Conservation (phyloP, 92 coral and sea anemone genomes). For the Galaxea fascicularis region DNA sequence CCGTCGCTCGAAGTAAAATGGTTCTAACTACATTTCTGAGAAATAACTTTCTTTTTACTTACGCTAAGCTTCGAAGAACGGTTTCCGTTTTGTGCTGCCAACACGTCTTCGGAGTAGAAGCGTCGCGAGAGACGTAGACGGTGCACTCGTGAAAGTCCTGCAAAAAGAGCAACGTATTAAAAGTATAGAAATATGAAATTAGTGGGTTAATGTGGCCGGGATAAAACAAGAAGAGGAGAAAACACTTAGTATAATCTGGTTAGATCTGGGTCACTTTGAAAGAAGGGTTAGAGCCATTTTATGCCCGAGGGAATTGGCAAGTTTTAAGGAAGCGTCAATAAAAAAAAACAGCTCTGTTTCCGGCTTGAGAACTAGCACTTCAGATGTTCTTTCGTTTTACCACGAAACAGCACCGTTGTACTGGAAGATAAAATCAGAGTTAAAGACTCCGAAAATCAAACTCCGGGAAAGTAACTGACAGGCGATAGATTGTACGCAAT, state of each 20-base stretch:
- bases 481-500: neutral
- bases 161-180: neutral
- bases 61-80: slow-evolving; percentile 50
- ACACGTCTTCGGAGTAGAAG: slow-evolving; percentile 32
- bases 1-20: no score
- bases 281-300: no score
- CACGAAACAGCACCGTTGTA: neutral
- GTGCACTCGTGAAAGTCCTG: slow-evolving; percentile 47
- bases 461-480: neutral
- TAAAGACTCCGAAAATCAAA: neutral
- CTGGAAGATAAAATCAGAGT: neutral
- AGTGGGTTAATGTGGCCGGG: no score
- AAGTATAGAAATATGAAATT: no score
- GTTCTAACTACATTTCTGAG: neutral
- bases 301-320: no score
- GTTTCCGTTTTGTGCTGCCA: slow-evolving; percentile 27
- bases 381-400: no score
- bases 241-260: no score
- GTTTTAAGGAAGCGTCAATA: no score
- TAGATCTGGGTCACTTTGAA: no score
- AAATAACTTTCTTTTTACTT: neutral
- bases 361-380: no score
- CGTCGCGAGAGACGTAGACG: slow-evolving; percentile 46
- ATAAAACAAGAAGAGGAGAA: no score
- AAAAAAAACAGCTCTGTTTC: no score